phyloP scores from a whole-genome alignment of 2,113 vertebrate genomes.

The Siphamia tubifer region DNA sequence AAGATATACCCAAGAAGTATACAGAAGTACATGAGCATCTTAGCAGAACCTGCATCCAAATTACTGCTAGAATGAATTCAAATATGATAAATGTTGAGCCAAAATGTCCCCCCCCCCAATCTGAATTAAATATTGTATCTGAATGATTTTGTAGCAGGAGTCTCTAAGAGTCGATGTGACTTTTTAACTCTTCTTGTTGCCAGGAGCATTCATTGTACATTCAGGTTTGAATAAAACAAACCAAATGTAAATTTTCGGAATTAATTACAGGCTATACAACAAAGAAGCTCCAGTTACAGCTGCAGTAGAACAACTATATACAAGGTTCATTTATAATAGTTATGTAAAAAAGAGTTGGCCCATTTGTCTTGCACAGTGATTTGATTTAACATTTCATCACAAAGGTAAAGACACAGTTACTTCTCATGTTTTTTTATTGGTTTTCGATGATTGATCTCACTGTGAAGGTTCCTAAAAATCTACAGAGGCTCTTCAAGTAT shows the following conservation, averaged over 20 bases:
- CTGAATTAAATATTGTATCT: conserved; percentile 9
- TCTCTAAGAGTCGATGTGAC: conserved; percentile 4
- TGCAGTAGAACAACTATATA: no score
- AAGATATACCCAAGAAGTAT: conserved; percentile 19
- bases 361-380: no score
- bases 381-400: no score
- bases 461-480: conserved; percentile 52
- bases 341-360: no score
- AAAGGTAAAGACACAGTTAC: conserved; percentile 12
- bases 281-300: neutral
- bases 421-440: neutral
- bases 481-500: no score
- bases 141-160: neutral
- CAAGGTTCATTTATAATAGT: no score
- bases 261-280: conserved; percentile 4
- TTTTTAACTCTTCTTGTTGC: conserved; percentile 27
- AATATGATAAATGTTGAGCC: conserved; percentile 2
- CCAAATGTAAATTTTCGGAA: conserved; percentile 31
- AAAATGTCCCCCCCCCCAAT: no score
- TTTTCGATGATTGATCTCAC: conserved; percentile 36
- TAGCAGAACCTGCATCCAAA: conserved; percentile 28
- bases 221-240: conserved; percentile 22
- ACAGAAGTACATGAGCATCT: conserved; percentile 23
- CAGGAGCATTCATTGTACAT: conserved; percentile 30
- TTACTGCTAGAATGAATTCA: neutral